These are phyloP conservation scores for Percopsis omiscomaycus DNA, from an alignment of 2,797 vertebrate genomes.

Conservation along the genomic window DNA sequence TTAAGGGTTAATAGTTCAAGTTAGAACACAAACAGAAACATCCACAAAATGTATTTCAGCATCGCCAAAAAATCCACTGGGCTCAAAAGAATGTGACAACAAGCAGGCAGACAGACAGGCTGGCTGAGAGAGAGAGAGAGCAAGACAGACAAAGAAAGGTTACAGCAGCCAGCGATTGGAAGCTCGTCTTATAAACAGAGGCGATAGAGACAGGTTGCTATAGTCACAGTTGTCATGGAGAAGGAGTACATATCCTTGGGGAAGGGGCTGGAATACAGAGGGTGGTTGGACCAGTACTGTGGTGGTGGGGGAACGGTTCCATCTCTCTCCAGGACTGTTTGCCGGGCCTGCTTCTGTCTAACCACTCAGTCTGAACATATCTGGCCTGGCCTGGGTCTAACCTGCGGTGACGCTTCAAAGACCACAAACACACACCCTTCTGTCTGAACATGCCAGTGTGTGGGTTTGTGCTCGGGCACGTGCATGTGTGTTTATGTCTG, in stretches of 20 bases:
- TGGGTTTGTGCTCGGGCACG: constrained; percentile 9
- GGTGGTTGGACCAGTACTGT: constrained; percentile 25
- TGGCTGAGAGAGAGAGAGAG: background rate
- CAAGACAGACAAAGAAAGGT: constrained; percentile 18
- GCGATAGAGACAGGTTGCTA: constrained; percentile 69
- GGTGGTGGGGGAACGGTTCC: constrained; percentile 29
- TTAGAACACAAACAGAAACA: too few species aligned
- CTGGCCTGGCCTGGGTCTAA: constrained; percentile 8
- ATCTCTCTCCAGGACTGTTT: constrained; percentile 33
- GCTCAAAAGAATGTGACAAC: too few species aligned
- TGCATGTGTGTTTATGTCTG: constrained; percentile 14
- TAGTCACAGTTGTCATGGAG: constrained; percentile 74
- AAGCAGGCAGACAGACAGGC: background rate
- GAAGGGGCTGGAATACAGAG: constrained; percentile 30
- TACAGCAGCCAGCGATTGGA: constrained; percentile 45
- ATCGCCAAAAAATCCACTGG: too few species aligned
- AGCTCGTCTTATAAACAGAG: constrained; percentile 69
- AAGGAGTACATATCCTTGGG: constrained; percentile 52
- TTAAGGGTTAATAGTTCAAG: too few species aligned
- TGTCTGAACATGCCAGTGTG: constrained; percentile 28
- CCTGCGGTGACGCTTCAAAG: constrained; percentile 15
- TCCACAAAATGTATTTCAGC: too few species aligned
- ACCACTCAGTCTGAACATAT: constrained; percentile 34
- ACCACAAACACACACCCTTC: constrained; percentile 40
- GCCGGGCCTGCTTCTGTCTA: constrained; percentile 17